These are phyloP conservation scores for Scylla paramamosain DNA, from an alignment of 1,140 invertebrate genomes.

Conservation along the genomic window DNA sequence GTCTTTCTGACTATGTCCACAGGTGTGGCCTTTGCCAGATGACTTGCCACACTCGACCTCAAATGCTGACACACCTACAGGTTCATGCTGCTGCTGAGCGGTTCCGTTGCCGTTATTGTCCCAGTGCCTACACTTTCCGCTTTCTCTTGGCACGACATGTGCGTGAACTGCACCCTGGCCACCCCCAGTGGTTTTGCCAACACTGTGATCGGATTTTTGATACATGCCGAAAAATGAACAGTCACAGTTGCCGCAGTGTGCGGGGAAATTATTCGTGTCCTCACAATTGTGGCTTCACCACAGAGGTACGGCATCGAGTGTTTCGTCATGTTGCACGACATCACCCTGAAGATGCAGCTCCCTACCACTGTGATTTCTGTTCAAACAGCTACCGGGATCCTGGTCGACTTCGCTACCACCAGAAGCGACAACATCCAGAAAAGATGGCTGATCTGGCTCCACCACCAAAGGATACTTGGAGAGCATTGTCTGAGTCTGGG, in stretches of 20 bases:
- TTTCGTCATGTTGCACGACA: slow-evolving; percentile 64
- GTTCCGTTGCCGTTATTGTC: slow-evolving; percentile 62
- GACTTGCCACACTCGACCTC: slow-evolving; percentile 65
- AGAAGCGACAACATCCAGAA: slow-evolving; percentile 68
- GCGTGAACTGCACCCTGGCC: slow-evolving; percentile 61
- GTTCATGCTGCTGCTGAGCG: slow-evolving; percentile 71
- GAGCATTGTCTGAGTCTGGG: background rate
- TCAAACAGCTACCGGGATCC: slow-evolving; percentile 64
- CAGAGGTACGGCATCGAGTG: slow-evolving; percentile 70
- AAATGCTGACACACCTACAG: slow-evolving; percentile 71
- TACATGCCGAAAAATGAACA: slow-evolving; percentile 59
- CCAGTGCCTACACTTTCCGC: slow-evolving; percentile 59
- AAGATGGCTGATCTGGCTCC: slow-evolving; percentile 60
- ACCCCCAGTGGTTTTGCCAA: slow-evolving; percentile 66
- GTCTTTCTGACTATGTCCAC: slow-evolving; percentile 63
- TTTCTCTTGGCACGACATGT: slow-evolving; percentile 68
- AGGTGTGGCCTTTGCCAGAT: slow-evolving; percentile 73
- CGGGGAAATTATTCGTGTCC: slow-evolving; percentile 69
- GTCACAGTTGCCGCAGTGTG: slow-evolving; percentile 63
- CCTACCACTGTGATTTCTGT: slow-evolving; percentile 74
- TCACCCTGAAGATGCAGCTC: slow-evolving; percentile 61
- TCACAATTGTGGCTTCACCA: slow-evolving; percentile 72
- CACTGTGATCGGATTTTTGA: slow-evolving; percentile 66
- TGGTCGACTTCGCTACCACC: slow-evolving; percentile 73
- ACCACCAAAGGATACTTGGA: slow-evolving; percentile 27